Base-by-base conservation (phyloP, 1,140 invertebrate genomes). In the Pinna nobilis region DNA sequence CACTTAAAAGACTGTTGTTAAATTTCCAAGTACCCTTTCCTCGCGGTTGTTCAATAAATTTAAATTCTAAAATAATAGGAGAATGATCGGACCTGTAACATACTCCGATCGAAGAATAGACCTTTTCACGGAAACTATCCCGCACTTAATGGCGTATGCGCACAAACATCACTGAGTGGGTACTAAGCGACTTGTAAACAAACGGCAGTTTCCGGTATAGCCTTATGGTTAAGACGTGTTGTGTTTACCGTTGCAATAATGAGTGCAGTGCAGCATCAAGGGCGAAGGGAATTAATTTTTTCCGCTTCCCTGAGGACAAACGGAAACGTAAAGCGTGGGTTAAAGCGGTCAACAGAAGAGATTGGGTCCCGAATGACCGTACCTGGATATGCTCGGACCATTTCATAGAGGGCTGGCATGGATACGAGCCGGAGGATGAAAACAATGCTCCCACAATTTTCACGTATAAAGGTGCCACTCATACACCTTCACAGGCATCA, bases 321-420 rank as follows among this genome's bases (percentile, higher is more conserved):
- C 59, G 49, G 55, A 59, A 69, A 47, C 35, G 67, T 25, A 69
- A 25, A 32, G 67, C 55, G 13, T 69, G 51, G 67, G 49, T 59
- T 13, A 69, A 69, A 28, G 67, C 55, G 0, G 25, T 69, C 9
- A 69, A 69, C 53, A 59, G 51, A 20, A 41, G 25, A 28, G 41
- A 59, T 32, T 69, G 67, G 67, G 55, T 15, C 11, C 67, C 68
- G 44, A 41, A 49, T 23, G 53, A 61, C 15, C 33, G 51, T 32
- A 49, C 50, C 25, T 57, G 55, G 25, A 69, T 69, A 6, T 69
- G 67, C 35, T 69, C 55, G 3, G 67, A 44, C 13, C 67, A 69
- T 32, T 53, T 67, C 44, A 13, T 63, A n/a, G 13, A 33, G 13
- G 57, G 57, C 13, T 60, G 25, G 57, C 63, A 53, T 20, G 20